Conservation (phyloP, 2,888 invertebrate genomes). For the Lamellibrachia columna region DNA sequence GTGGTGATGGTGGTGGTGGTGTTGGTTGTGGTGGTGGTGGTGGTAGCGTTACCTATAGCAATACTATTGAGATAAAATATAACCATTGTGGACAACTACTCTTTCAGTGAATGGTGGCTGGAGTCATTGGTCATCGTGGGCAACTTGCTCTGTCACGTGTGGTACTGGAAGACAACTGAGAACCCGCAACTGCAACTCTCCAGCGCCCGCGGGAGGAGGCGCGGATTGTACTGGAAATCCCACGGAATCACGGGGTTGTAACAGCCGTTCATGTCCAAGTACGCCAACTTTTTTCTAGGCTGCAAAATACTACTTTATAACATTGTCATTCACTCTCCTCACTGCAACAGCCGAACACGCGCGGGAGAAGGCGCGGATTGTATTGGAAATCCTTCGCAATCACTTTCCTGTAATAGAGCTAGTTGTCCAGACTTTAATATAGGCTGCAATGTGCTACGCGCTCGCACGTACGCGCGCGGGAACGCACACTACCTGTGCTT, state of each 20-base stretch:
- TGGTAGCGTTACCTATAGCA: too few species aligned
- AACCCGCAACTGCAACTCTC: slow-evolving; percentile 42
- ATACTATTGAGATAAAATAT: too few species aligned
- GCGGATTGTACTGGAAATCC: slow-evolving; percentile 39
- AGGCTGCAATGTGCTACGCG: too few species aligned
- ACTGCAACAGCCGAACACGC: slow-evolving; percentile 42
- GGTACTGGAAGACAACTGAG: slow-evolving; percentile 41
- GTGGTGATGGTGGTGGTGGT: too few species aligned
- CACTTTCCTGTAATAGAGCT: slow-evolving; percentile 36
- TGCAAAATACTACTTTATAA: too few species aligned
- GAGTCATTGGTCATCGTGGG: slow-evolving; percentile 40
- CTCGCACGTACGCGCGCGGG: too few species aligned
- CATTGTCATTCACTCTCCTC: slow-evolving; percentile 21
- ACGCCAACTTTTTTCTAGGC: too few species aligned
- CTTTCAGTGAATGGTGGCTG: slow-evolving; percentile 39
- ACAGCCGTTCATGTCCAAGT: slow-evolving; percentile 37
- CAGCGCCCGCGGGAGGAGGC: slow-evolving; percentile 41
- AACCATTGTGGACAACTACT: too few species aligned
- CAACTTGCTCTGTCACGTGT: slow-evolving; percentile 43
- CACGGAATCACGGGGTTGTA: slow-evolving; percentile 37
- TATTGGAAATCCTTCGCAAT: slow-evolving; percentile 33
- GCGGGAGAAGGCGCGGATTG: slow-evolving; percentile 44
- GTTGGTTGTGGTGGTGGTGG: too few species aligned
- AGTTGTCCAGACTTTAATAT: slow-evolving; percentile 32
- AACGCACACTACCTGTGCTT: too few species aligned